Evolutionary conservation across 2,797 vertebrate genomes (phyloP).

Genomic region (Nasua narica): DNA sequence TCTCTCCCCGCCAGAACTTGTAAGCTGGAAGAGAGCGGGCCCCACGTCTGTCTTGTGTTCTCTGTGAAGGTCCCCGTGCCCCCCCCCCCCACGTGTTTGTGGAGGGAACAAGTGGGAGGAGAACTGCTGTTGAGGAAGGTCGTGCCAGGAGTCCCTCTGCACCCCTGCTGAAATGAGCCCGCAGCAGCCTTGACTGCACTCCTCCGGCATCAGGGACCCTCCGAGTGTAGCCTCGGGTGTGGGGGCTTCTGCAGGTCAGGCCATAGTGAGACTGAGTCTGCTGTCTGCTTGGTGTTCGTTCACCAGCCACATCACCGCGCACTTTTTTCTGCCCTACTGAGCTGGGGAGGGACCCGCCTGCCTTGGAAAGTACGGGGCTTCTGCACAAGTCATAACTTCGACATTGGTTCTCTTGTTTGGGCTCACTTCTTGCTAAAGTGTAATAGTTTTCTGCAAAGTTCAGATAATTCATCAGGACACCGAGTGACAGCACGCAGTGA

Average conservation of each 20-base stretch:
- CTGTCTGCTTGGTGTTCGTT: not conserved
- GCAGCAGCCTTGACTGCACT: not conserved
- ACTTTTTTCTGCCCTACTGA: not conserved
- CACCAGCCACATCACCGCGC: fast-evolving
- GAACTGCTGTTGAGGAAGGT: not conserved
- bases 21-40: not conserved
- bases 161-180: fast-evolving
- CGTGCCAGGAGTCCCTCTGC: not conserved
- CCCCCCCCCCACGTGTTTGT: not conserved
- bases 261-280: not conserved
- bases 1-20: not conserved
- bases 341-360: not conserved
- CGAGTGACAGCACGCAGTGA: not conserved
- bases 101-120: not conserved
- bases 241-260: not conserved
- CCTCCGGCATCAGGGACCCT: not conserved
- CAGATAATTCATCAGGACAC: not conserved
- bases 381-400: not conserved
- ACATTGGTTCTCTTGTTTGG: not conserved
- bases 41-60: not conserved
- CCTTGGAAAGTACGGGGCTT: conserved; percentile 2
- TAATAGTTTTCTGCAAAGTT: not conserved
- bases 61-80: not conserved
- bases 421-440: not conserved
- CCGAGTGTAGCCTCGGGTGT: not conserved